These are phyloP conservation scores for Thymallus thymallus DNA, from an alignment of 2,113 vertebrate genomes.

Conservation along the genomic window DNA sequence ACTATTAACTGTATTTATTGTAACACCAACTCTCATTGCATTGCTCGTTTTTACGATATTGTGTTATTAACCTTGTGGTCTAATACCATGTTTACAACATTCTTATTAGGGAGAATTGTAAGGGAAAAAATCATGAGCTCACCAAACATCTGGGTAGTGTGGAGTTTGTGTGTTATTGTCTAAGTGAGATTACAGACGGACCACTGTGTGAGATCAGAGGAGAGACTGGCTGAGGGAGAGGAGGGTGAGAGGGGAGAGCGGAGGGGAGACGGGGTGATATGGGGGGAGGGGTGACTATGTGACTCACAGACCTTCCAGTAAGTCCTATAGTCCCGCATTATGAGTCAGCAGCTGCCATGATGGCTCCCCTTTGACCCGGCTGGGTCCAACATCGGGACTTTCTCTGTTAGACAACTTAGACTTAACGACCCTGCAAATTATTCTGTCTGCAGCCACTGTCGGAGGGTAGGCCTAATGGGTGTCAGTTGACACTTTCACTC, in stretches of 20 bases:
- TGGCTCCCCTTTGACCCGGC: slow-evolving; percentile 56
- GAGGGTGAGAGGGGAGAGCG: background rate
- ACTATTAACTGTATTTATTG: too few relatives aligned
- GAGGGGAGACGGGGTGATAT: background rate
- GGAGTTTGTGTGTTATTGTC: background rate
- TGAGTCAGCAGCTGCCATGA: slow-evolving; percentile 52
- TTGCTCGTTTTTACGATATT: too few relatives aligned
- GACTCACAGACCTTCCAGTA: slow-evolving; percentile 68
- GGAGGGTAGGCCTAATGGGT: too few relatives aligned
- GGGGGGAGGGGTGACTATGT: slow-evolving; percentile 32
- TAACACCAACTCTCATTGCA: too few relatives aligned
- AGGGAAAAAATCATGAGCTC: too few relatives aligned
- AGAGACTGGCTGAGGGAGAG: slow-evolving; percentile 4
- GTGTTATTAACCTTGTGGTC: too few relatives aligned
- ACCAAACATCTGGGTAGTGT: background rate
- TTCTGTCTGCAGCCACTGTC: background rate
- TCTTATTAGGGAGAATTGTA: slow-evolving; percentile 13
- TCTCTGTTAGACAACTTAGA: background rate
- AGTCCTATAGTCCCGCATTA: slow-evolving; percentile 12
- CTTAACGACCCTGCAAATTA: background rate
- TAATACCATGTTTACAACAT: too few relatives aligned
- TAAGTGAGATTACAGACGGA: background rate
- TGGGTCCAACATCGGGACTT: slow-evolving; percentile 39
- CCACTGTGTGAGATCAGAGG: background rate
- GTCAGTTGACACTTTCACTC: background rate